phyloP scores from a whole-genome alignment of 2,888 invertebrate species.

The Folsomia candida region DNA sequence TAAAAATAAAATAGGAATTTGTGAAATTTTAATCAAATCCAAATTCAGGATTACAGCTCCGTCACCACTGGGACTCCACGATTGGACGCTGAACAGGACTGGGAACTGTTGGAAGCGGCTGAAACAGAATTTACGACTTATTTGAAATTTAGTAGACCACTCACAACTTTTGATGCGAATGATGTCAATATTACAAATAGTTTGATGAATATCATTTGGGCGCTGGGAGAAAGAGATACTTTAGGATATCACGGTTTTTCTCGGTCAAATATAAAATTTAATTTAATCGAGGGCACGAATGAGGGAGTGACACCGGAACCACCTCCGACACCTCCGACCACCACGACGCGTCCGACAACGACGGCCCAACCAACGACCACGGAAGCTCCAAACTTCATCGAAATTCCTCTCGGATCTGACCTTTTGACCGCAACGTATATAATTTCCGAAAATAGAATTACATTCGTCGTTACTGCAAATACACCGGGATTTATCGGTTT shows the following conservation, averaged over 20 bases:
- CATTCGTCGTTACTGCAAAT: not conserved
- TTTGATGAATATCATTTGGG: constrained; percentile 7
- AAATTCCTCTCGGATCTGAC: not conserved
- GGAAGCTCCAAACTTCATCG: not conserved
- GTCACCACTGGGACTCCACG: not conserved
- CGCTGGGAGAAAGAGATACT: not conserved
- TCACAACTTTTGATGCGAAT: constrained; percentile 9
- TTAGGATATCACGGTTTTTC: not conserved
- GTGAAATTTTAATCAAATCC: not conserved
- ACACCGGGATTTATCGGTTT: not conserved
- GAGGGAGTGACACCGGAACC: not conserved
- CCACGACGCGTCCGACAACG: not conserved
- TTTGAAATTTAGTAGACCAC: constrained; percentile 5
- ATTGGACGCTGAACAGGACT: constrained; percentile 4
- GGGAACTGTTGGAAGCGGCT: constrained; percentile 1
- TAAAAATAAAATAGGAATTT: not conserved
- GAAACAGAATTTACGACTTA: constrained; percentile 14
- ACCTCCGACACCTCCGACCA: constrained; percentile 2
- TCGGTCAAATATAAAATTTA: constrained; percentile 2
- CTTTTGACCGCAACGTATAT: not conserved
- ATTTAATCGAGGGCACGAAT: not conserved
- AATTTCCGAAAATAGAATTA: not conserved
- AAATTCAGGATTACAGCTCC: constrained; percentile 1
- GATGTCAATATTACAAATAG: not conserved
- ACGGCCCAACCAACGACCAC: not conserved